Conservation (phyloP, 1,140 invertebrate species). For the Chironomus striatipennis region DNA sequence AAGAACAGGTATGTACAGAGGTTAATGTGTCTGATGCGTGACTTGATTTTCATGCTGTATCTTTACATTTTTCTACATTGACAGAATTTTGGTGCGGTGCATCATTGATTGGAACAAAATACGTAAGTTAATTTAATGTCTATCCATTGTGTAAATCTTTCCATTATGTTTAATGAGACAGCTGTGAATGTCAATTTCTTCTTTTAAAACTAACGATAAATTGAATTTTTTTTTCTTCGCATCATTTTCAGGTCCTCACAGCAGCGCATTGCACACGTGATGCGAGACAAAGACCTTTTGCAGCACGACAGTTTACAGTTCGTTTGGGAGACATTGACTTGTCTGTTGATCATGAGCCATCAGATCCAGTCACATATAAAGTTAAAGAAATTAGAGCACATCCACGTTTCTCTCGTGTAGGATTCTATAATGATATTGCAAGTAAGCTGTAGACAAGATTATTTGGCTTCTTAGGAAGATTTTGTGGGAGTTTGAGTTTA, state of each 20-base stretch:
- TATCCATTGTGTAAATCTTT: conserved; percentile 60
- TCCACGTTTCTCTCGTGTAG: conserved; percentile 69
- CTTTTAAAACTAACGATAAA: too few species aligned
- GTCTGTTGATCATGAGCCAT: conserved; percentile 69
- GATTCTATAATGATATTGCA: conserved; percentile 89
- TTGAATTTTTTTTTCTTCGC: neutral
- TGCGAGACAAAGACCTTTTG: conserved; percentile 44
- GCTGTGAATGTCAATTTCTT: too few species aligned
- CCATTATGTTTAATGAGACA: neutral
- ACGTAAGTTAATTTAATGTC: conserved; percentile 67
- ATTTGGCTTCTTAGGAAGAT: neutral
- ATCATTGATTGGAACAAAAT: conserved; percentile 67
- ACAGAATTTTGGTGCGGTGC: conserved; percentile 89
- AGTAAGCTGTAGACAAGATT: conserved; percentile 26
- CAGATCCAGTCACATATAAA: conserved; percentile 62
- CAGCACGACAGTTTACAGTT: conserved; percentile 76
- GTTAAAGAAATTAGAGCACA: conserved; percentile 71
- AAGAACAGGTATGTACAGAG: conserved; percentile 47
- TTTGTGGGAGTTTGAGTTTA: too few species aligned
- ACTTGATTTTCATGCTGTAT: too few species aligned
- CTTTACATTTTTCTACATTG: too few species aligned
- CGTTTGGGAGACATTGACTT: conserved; percentile 82
- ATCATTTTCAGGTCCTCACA: conserved; percentile 4
- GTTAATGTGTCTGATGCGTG: too few species aligned
- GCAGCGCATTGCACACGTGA: conserved; percentile 42